Evolutionary conservation across 2,113 vertebrate species (phyloP).

Genomic region (Dipodomys spectabilis): DNA sequence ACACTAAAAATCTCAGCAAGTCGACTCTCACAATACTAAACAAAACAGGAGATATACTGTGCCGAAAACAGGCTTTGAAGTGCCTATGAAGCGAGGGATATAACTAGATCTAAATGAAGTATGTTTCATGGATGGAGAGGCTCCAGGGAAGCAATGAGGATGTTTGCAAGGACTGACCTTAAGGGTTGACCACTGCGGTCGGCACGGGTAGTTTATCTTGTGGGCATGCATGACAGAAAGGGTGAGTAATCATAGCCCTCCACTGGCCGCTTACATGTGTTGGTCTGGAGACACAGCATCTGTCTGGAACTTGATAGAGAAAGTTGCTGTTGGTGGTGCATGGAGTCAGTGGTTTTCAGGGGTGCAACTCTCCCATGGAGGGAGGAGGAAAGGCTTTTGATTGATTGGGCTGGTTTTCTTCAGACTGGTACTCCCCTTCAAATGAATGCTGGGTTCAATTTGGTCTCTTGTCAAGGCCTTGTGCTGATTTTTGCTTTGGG

Average conservation of each 20-base stretch:
- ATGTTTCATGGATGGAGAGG: neutral
- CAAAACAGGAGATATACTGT: neutral
- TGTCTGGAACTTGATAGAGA: constrained; percentile 35
- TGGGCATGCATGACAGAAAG: neutral
- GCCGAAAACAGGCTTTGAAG: neutral
- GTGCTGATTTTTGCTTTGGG: constrained; percentile 18
- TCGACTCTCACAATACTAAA: constrained; percentile 1
- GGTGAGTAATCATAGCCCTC: constrained; percentile 29
- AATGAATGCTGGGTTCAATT: neutral
- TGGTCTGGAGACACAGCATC: constrained; percentile 30
- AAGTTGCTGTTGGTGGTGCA: neutral
- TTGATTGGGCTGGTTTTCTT: constrained; percentile 45
- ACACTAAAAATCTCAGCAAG: constrained; percentile 7
- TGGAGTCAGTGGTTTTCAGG: neutral
- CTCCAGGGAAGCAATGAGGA: neutral
- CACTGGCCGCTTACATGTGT: neutral
- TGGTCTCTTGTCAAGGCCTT: neutral
- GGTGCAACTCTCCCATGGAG: fast-evolving
- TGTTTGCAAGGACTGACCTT: neutral
- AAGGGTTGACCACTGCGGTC: neutral
- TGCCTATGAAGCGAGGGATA: neutral
- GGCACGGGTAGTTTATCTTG: neutral
- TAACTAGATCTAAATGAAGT: neutral
- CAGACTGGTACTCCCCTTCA: neutral
- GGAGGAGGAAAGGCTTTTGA: constrained; percentile 10